These are phyloP conservation scores for Diarsia dahlii DNA, from an alignment of 2,888 invertebrate species.

Conservation along the genomic window DNA sequence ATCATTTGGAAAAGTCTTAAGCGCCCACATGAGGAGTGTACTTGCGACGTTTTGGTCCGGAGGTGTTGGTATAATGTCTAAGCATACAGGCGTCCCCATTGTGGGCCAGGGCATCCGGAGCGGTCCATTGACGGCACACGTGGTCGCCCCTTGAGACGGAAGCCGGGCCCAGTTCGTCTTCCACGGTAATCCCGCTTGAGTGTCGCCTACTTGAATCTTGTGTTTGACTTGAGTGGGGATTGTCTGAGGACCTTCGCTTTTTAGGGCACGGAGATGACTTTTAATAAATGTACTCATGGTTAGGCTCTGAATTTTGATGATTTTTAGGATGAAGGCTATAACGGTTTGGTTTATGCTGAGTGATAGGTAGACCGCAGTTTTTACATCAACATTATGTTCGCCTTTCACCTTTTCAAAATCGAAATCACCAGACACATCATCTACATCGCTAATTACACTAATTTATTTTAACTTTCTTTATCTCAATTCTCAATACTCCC, in stretches of 20 bases:
- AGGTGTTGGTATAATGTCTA: slow-evolving; percentile 69
- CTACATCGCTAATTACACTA: slow-evolving; percentile 34
- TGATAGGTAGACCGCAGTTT: not conserved
- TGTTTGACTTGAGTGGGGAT: slow-evolving; percentile 52
- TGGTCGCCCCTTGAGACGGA: slow-evolving; percentile 84
- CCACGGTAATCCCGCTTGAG: slow-evolving; percentile 69
- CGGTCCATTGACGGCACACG: slow-evolving; percentile 85
- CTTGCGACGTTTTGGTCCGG: slow-evolving; percentile 54
- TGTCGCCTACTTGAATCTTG: slow-evolving; percentile 66
- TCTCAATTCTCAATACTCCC: slow-evolving; percentile 23
- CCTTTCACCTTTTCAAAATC: not conserved
- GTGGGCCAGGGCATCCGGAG: slow-evolving; percentile 84
- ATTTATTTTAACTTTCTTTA: slow-evolving; percentile 34
- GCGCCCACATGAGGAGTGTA: slow-evolving; percentile 35
- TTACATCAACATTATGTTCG: not conserved
- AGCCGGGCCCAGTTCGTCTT: slow-evolving; percentile 75
- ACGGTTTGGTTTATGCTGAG: not conserved
- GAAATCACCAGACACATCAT: not conserved
- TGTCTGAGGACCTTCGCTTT: slow-evolving; percentile 47
- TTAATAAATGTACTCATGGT: not conserved
- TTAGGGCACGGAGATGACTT: slow-evolving; percentile 22
- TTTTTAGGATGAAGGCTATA: not conserved
- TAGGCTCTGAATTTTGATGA: not conserved
- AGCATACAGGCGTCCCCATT: slow-evolving; percentile 74
- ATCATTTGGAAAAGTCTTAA: slow-evolving; percentile 58